Evolutionary conservation across 2,113 vertebrate genomes (phyloP).

Genomic region (Penelope pileata): DNA sequence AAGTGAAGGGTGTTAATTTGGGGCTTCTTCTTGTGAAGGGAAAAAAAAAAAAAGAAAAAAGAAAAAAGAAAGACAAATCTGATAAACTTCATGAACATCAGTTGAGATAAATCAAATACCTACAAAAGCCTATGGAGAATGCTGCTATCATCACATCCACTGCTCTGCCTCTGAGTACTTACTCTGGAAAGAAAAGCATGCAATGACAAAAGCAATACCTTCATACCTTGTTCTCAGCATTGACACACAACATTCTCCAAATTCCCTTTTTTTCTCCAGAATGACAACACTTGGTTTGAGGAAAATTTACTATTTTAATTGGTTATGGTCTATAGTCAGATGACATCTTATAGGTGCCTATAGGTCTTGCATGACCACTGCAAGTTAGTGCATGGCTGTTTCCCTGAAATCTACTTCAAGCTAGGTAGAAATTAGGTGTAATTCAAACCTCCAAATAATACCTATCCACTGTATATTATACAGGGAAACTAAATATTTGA

Average conservation of each 20-base stretch:
- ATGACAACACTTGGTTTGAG: not conserved
- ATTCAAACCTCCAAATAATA: not conserved
- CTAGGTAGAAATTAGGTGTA: not conserved
- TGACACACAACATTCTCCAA: not conserved
- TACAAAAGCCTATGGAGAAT: not conserved
- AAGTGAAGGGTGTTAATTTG: not conserved
- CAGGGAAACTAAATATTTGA: not conserved
- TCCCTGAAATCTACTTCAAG: not conserved
- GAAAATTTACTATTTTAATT: not conserved
- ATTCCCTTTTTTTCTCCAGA: not conserved
- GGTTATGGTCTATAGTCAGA: not conserved
- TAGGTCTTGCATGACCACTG: not conserved
- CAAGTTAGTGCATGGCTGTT: not conserved
- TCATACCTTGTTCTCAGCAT: fast-evolving
- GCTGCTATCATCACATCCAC: not conserved
- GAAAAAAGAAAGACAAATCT: not conserved
- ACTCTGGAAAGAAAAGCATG: not conserved
- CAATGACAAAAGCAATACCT: not conserved
- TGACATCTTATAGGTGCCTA: not conserved
- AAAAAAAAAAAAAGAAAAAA: too few species aligned
- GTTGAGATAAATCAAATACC: not conserved
- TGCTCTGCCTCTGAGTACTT: not conserved
- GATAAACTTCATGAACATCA: not conserved
- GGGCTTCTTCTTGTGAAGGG: not conserved
- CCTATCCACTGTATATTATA: not conserved